Base-by-base conservation (phyloP, 1,140 invertebrate species). In the Neoseiulus cucumeris region DNA sequence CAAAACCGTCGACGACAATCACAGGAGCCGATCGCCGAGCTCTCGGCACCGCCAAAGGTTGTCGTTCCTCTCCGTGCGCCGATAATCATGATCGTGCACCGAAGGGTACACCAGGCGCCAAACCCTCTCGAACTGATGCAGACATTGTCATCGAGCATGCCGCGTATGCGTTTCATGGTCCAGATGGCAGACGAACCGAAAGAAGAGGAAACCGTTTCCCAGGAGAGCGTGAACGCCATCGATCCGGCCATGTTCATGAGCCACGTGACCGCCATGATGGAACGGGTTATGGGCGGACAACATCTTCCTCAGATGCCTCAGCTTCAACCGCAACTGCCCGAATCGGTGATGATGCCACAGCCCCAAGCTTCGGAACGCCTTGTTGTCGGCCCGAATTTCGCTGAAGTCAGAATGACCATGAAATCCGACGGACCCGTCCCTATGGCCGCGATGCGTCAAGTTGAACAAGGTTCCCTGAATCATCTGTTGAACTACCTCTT, bases 181-280 rank as follows among this genome's bases (percentile, higher is more conserved):
- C 51, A 33, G 9, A 14, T 59, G 14, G 25, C 51, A 14, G 51
- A 25, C 33, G 51, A 59, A 14, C 51, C 51, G 1, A 25, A 25
- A 5, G 33, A 17, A 20, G 45, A 47, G 14, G 33, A 39, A 39
- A 39, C 9, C 33, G 33, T 39, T 9, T 39, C 33, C 33, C 51
- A 59, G 51, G 25, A 59, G 25, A 59, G 14, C 25, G 51, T 59
- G 1, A 14, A 17, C 33, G 1, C 51, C 22, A 59, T 59, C 51
- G 51, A 59, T 9, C 51, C 51, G 14, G 51, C 51, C 22, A 1
- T 59, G 51, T 59, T 59, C 22, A 59, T 59, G 51, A 59, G 51
- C 51, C 51, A 59, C 51, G 33, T 59, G 14, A 59, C 51, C 51
- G 25, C 51, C 25, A 59, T 59, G 14, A 59, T 59, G 51, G 51